These are phyloP conservation scores for Drosophila neotestacea DNA, from an alignment of 2,888 invertebrate species.

Conservation along the genomic window DNA sequence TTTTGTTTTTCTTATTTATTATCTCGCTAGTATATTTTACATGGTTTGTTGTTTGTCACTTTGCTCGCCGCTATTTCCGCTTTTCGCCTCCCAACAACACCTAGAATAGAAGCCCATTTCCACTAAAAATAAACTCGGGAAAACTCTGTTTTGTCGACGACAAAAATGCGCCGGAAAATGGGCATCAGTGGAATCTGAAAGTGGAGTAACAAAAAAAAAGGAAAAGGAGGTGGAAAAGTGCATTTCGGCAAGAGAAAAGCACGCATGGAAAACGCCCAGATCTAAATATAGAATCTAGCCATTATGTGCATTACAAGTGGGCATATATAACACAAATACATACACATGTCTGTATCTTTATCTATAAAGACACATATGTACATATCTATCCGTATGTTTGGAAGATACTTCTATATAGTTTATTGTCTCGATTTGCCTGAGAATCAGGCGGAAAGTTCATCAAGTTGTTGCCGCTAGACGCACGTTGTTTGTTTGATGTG, in stretches of 20 bases:
- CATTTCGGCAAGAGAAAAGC: conserved; percentile 48
- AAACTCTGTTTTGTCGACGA: conserved; percentile 42
- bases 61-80: conserved; percentile 58
- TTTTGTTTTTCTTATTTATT: conserved; percentile 58
- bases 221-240: conserved; percentile 32
- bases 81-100: not conserved
- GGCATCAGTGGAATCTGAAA: conserved; percentile 32
- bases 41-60: conserved; percentile 17
- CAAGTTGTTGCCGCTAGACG: conserved; percentile 4
- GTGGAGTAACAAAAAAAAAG: not conserved
- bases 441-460: conserved; percentile 27
- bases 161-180: conserved; percentile 57
- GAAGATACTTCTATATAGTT: conserved; percentile 19
- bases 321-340: conserved; percentile 5
- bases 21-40: conserved; percentile 12
- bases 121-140: conserved; percentile 59
- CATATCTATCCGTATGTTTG: not conserved
- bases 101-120: conserved; percentile 9
- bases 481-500: conserved; percentile 1
- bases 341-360: conserved; percentile 3
- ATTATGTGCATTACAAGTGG: conserved; percentile 41
- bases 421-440: conserved; percentile 27
- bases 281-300: conserved; percentile 39
- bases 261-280: conserved; percentile 17
- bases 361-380: conserved; percentile 10